These are phyloP conservation scores for Synergus laeviventris DNA, from an alignment of 2,888 invertebrate species.

Conservation along the genomic window DNA sequence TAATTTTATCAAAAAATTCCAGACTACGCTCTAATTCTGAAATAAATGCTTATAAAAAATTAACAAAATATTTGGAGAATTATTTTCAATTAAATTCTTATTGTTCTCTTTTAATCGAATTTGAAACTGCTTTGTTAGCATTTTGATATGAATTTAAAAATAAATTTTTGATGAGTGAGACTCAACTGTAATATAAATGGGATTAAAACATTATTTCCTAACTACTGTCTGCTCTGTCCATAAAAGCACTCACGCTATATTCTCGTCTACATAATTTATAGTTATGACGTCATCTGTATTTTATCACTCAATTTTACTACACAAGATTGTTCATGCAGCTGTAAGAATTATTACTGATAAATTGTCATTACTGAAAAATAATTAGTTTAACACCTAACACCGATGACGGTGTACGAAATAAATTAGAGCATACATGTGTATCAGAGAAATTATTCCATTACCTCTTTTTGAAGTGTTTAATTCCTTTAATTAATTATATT, in stretches of 20 bases:
- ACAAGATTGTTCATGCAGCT: conserved; percentile 13
- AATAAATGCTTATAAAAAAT: neutral
- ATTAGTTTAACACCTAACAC: neutral
- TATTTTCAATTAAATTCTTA: neutral
- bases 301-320: conserved; percentile 26
- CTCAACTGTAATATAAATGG: neutral
- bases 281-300: conserved; percentile 23
- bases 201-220: neutral
- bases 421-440: too few species aligned
- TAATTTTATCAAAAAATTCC: neutral
- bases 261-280: conserved; percentile 22
- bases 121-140: neutral
- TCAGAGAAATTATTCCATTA: neutral
- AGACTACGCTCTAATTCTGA: neutral
- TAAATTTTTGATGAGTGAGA: neutral
- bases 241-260: neutral
- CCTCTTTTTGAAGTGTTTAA: neutral
- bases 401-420: neutral
- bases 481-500: neutral
- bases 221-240: too few species aligned
- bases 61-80: neutral
- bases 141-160: neutral
- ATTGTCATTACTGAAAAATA: neutral
- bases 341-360: neutral
- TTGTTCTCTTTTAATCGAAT: neutral